phyloP scores from a whole-genome alignment of 2,888 invertebrate species.

The Tiliacea citrago region DNA sequence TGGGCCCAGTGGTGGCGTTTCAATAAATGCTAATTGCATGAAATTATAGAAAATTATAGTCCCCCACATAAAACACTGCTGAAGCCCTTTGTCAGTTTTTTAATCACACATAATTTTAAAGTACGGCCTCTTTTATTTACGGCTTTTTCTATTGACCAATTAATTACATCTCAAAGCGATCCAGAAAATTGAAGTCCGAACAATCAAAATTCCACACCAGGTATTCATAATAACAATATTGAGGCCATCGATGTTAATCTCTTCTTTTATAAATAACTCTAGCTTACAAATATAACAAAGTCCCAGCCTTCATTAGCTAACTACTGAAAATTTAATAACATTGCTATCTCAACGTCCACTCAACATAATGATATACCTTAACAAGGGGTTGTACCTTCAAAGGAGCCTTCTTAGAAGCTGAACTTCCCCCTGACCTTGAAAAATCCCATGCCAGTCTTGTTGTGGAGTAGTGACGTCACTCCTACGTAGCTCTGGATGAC shows the following conservation, averaged over 20 bases:
- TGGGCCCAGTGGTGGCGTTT: too few relatives aligned
- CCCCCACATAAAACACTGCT: not conserved
- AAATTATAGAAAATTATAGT: not conserved
- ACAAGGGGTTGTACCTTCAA: conserved; percentile 31
- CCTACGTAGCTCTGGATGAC: conserved; percentile 95
- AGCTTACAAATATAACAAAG: conserved; percentile 48
- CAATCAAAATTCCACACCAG: not conserved
- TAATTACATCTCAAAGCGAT: not conserved
- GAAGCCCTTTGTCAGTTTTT: not conserved
- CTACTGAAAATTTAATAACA: conserved; percentile 36
- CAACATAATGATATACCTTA: conserved; percentile 33
- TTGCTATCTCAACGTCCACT: not conserved
- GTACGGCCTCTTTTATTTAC: not conserved
- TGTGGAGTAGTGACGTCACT: conserved; percentile 94
- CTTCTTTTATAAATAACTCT: not conserved
- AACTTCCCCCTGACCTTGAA: conserved; percentile 96
- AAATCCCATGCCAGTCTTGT: conserved; percentile 95
- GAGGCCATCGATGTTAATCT: not conserved
- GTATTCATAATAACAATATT: conserved; percentile 8
- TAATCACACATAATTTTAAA: not conserved
- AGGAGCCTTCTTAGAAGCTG: conserved; percentile 91
- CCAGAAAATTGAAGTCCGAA: not conserved
- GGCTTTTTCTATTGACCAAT: not conserved
- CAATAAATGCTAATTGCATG: not conserved
- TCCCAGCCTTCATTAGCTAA: conserved; percentile 50